Conservation (phyloP, 2,113 vertebrate species). For the Leucoraja erinaceus region DNA sequence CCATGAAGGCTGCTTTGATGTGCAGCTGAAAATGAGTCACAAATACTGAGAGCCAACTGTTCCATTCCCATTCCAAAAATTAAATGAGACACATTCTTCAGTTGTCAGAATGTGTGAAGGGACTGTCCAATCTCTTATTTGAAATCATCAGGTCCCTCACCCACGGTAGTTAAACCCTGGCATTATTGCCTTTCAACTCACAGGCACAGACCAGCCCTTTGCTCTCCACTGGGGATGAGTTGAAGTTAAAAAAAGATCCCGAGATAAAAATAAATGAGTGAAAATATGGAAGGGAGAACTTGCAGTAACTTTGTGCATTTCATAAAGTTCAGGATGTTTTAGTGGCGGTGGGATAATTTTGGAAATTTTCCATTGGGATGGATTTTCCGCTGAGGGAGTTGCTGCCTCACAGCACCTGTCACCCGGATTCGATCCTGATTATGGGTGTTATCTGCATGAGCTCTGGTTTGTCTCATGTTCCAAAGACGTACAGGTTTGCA, state of each 20-base stretch:
- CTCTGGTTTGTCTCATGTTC: no score
- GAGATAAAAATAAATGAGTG: background rate
- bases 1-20: background rate
- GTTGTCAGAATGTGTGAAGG: background rate
- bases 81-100: background rate
- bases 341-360: background rate
- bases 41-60: background rate
- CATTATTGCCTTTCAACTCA: background rate
- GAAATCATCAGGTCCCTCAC: background rate
- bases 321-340: background rate
- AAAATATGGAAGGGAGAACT: background rate
- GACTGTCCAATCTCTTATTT: background rate
- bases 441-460: no score
- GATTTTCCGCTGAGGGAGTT: no score
- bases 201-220: background rate
- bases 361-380: background rate
- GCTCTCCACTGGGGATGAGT: background rate
- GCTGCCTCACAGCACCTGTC: no score
- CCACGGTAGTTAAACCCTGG: background rate
- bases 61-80: background rate
- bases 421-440: no score
- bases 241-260: background rate
- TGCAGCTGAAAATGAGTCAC: constrained; percentile 8
- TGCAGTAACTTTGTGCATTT: background rate
- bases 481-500: no score